Evolutionary conservation across 2,797 vertebrate species (phyloP).

Genomic region (Myotis planiceps): DNA sequence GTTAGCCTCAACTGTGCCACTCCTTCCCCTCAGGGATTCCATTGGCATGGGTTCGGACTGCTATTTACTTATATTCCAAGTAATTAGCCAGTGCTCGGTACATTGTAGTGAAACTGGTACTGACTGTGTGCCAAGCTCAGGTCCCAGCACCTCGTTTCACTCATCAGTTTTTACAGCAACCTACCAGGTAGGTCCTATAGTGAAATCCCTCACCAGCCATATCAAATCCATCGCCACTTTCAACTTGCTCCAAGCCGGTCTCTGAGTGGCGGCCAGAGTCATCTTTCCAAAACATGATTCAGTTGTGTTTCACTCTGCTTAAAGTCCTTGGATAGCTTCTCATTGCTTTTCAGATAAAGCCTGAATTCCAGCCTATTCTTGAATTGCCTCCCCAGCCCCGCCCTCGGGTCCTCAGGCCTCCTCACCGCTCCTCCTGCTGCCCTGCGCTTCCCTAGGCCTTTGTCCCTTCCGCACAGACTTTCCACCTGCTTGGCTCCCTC

Average conservation of each 20-base stretch:
- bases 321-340: background rate
- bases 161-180: background rate
- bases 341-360: background rate
- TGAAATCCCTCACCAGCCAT: background rate
- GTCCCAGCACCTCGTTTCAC: background rate
- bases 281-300: background rate
- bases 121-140: too few species aligned
- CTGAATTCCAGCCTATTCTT: background rate
- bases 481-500: background rate
- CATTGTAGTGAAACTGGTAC: background rate
- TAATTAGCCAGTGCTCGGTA: background rate
- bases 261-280: background rate
- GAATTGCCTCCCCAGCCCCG: background rate
- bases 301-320: background rate
- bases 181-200: background rate
- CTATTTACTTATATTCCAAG: background rate
- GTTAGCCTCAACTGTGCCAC: background rate
- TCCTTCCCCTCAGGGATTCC: too few species aligned
- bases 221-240: background rate
- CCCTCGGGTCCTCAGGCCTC: background rate
- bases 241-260: background rate
- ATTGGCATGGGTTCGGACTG: background rate
- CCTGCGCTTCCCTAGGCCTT: background rate
- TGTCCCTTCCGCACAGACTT: background rate
- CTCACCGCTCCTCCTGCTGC: background rate